Percentiles rank a stretch among this genome's conserved stretches.
Evolutionary conservation across 2,888 invertebrate genomes (phyloP).

Genomic region (Leptinotarsa peninsularis): DNA sequence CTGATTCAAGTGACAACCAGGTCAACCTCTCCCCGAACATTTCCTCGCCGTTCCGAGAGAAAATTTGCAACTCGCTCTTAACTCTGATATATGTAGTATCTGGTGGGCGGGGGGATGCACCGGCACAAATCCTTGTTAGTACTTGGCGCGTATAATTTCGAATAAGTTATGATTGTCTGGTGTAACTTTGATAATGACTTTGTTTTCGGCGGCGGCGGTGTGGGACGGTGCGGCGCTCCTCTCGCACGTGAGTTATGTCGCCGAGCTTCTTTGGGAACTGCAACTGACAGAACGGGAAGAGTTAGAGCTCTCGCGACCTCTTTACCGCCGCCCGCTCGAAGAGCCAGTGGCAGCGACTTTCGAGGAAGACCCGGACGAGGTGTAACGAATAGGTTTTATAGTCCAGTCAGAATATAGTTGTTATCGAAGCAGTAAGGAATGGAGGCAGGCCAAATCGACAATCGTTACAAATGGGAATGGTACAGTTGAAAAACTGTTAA

Average conservation of each 20-base stretch:
- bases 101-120: constrained; percentile 38
- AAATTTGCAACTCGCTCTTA: constrained; percentile 47
- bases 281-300: constrained; percentile 40
- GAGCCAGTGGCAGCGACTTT: not conserved
- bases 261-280: constrained; percentile 39
- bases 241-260: constrained; percentile 33
- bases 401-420: too few species aligned
- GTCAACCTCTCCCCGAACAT: constrained; percentile 29
- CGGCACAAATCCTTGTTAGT: constrained; percentile 54
- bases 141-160: constrained; percentile 54
- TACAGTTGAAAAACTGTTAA: too few species aligned
- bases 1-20: constrained; percentile 36
- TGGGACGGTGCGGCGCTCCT: constrained; percentile 22
- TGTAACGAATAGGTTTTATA: too few species aligned
- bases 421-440: too few species aligned
- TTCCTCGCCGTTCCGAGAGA: constrained; percentile 32
- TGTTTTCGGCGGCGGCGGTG: constrained; percentile 53
- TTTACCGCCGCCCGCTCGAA: not conserved
- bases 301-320: constrained; percentile 34
- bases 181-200: constrained; percentile 58
- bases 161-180: constrained; percentile 59
- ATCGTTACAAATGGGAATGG: too few species aligned
- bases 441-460: too few species aligned
- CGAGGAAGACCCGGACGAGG: not conserved
- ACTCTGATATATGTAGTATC: constrained; percentile 45